phyloP scores from a whole-genome alignment of 2,113 vertebrate genomes.

The Dendrocopos noguchii region DNA sequence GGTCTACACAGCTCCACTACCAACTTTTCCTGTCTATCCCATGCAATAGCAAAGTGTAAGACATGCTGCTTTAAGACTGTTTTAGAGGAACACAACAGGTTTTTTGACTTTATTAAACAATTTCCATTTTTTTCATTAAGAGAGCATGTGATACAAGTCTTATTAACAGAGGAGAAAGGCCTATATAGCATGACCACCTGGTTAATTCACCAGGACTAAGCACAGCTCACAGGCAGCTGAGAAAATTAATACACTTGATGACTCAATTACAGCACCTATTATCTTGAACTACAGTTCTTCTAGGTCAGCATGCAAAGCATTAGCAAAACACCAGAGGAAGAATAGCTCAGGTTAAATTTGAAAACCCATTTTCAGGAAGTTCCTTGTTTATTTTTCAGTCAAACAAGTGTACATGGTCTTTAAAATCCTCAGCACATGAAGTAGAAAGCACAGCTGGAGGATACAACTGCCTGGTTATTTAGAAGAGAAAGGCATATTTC shows the following conservation, averaged over 20 bases:
- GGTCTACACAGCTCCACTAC: not conserved
- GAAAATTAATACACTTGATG: not conserved
- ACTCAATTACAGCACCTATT: conserved; percentile 22
- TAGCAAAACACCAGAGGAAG: not conserved
- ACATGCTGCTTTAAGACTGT: not conserved
- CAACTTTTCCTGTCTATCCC: not conserved
- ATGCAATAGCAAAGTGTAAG: not conserved
- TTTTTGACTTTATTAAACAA: not conserved
- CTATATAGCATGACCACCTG: not conserved
- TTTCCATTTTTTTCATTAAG: not conserved
- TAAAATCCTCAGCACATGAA: not conserved
- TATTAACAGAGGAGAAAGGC: not conserved
- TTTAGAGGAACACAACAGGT: not conserved
- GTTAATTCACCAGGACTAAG: not conserved
- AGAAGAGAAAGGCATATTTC: not conserved
- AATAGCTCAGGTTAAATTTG: not conserved
- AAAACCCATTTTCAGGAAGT: not conserved
- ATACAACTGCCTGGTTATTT: not conserved
- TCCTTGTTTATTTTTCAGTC: not conserved
- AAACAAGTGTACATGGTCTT: not conserved
- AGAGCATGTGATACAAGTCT: not conserved
- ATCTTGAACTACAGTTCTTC: not conserved
- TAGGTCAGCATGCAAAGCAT: not conserved
- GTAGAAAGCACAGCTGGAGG: not conserved
- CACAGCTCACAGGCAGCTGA: not conserved